Evolutionary conservation across 2,113 vertebrate genomes (phyloP), one percentile per base, ranked within the genome.

Genomic region (Trichechus manatus): DNA sequence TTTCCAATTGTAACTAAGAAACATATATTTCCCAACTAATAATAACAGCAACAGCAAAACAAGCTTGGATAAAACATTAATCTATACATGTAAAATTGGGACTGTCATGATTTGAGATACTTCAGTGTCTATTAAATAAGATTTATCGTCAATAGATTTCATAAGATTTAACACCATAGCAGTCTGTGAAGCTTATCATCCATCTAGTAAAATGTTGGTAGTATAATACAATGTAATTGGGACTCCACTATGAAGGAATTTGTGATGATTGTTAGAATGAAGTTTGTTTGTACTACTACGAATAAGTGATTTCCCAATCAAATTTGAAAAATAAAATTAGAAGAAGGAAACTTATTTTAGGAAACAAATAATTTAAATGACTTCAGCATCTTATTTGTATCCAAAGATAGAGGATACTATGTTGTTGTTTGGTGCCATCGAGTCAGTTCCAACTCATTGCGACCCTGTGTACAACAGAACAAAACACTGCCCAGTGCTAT

Each of bases 251-350:
- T 9, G 20, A 82, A 94, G 77, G 44, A 70, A 93, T 64, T 5
- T 93, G 75, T 92, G 22, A 87, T 89, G 44, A 19, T 90, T 87
- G 6, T 39, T 63, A 29, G 68, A 66, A 82, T 94, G 33, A 78
- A 81, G 86, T 89, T 90, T 94, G 75, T 72, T 50, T 56, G 13
- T 82, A 81, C 59, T 74, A 77, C 39, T 63, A 83, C 31, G 10
- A 87, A 70, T 91, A 95, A 70, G 63, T 19, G 6, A 44, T 83
- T 91, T 93, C 64, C 70, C 68, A 93, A 87, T 56, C n/a, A 82
- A 86, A 95, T 77, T 56, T 93, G 61, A 95, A 93, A 91, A 93
- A 81, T 79, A 68, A 92, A 91, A 94, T 89, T 13, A 87, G 64
- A 50, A 74, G 22, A 87, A 64, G 56, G 50, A 91, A 42, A 63